A percentile compares a stretch with the other conserved stretches of the same genome.
Evolutionary conservation across 2,888 invertebrate species (phyloP).

Genomic region (Corbicula japonica): DNA sequence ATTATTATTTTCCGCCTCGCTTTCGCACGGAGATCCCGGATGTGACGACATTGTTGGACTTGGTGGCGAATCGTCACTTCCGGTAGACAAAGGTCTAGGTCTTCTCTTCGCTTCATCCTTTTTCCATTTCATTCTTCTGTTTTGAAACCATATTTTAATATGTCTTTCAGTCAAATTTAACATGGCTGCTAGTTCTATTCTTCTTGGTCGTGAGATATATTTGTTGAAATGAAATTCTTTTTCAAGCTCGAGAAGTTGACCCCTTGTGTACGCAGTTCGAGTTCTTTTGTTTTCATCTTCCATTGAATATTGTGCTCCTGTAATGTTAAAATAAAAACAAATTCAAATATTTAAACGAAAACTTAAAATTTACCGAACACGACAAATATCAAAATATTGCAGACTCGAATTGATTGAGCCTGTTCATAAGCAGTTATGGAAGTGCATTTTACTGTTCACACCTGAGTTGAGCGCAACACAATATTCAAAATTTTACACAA

Average conservation of each 20-base stretch:
- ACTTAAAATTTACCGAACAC: too few relatives aligned
- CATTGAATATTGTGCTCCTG: conserved; percentile 84
- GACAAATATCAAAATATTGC: too few relatives aligned
- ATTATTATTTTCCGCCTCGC: conserved; percentile 61
- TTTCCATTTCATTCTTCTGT: conserved; percentile 86
- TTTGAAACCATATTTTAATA: conserved; percentile 89
- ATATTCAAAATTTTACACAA: too few relatives aligned
- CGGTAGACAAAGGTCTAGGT: conserved; percentile 74
- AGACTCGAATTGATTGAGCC: too few relatives aligned
- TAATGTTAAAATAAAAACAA: conserved; percentile 1
- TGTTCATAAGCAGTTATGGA: too few relatives aligned
- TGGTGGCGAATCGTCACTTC: conserved; percentile 68
- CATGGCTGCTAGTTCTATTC: conserved; percentile 98
- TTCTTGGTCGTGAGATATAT: conserved; percentile 97
- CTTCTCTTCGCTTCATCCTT: conserved; percentile 85
- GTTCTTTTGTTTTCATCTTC: conserved; percentile 90
- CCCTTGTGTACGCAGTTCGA: conserved; percentile 98
- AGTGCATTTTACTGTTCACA: too few relatives aligned
- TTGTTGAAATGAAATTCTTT: conserved; percentile 99
- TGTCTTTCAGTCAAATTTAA: conserved; percentile 98
- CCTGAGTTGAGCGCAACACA: too few relatives aligned
- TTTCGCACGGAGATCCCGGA: conserved; percentile 60
- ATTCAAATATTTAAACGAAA: neutral
- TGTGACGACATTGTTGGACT: conserved; percentile 63
- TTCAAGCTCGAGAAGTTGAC: conserved; percentile 98